Base-by-base conservation (phyloP, 2,888 invertebrate species). In the Crepidodera aurea region DNA sequence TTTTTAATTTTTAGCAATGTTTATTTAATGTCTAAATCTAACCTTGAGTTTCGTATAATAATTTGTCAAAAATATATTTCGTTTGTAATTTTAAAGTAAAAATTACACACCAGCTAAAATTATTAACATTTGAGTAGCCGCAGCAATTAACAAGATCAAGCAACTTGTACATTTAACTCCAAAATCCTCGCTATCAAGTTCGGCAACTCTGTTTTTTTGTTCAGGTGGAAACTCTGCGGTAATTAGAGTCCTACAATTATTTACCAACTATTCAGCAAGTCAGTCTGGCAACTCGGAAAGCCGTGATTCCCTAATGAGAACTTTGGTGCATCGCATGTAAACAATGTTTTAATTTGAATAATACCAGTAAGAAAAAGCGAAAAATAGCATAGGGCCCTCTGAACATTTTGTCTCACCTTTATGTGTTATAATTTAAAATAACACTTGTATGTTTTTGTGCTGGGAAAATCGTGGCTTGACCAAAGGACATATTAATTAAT, bases 321-420 rank as follows among this genome's bases (percentile, higher is more conserved):
- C 50, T 34, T 59, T 51, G 16, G 37, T 16, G 27, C 40, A 55
- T 39, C 37, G 22, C 44, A 15, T 48, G 48, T 59, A 62, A 51
- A 61, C 59, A 62, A 55, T 59, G 29, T 50, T 62, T 27, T 46
- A 27, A 44, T 55, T 32, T 46, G 27, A 51, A 51, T 44, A 50
- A 61, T 56, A 48, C 50, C 13, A 51, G 60, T 58, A 55, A 55
- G 60, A 56, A 62, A 57, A 42, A 55, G 60, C 46, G 60, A 56
- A 55, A 51, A 65, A 60, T 29, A 29, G 29, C 6, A 29, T 10
- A 29, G 29, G 29, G 29, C 3, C 29, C 6, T 25, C 25, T 4
- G 25, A 6, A n/a, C n/a, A n/a, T n/a, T n/a, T n/a, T n/a, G n/a
- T n/a, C n/a, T n/a, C n/a, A n/a, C n/a, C n/a, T n/a, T n/a, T n/a